phyloP scores from a whole-genome alignment of 1,140 invertebrate species.

The Pentalonia nigronervosa region DNA sequence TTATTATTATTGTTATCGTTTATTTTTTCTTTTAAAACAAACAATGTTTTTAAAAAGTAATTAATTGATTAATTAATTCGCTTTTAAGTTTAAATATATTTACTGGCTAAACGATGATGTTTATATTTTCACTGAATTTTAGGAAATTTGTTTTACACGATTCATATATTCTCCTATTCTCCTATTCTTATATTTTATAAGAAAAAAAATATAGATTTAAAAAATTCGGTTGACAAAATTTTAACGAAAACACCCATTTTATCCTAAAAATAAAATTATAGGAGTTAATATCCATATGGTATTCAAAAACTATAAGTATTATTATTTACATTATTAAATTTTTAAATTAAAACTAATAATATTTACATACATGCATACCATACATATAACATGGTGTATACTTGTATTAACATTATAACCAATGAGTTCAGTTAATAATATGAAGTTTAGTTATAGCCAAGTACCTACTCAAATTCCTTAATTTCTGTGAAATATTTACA shows the following conservation, averaged over 20 bases:
- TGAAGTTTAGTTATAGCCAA: conserved; percentile 5
- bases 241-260: not conserved
- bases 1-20: not conserved
- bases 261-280: not conserved
- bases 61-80: not conserved
- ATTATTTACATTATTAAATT: not conserved
- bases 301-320: not conserved
- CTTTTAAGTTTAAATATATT: not conserved
- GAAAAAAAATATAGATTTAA: not conserved
- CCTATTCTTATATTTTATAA: no score
- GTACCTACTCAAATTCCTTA: conserved; percentile 1
- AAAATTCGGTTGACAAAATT: not conserved
- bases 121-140: not conserved
- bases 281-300: not conserved
- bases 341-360: not conserved
- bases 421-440: conserved; percentile 14
- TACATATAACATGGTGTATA: not conserved
- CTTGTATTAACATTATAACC: not conserved
- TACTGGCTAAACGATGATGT: not conserved
- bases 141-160: no score
- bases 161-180: not conserved
- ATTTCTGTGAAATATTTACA: conserved; percentile 13
- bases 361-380: not conserved
- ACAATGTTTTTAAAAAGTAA: no score
- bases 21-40: not conserved